Base-by-base conservation (phyloP, 2,113 vertebrate species). In the Procavia capensis region DNA sequence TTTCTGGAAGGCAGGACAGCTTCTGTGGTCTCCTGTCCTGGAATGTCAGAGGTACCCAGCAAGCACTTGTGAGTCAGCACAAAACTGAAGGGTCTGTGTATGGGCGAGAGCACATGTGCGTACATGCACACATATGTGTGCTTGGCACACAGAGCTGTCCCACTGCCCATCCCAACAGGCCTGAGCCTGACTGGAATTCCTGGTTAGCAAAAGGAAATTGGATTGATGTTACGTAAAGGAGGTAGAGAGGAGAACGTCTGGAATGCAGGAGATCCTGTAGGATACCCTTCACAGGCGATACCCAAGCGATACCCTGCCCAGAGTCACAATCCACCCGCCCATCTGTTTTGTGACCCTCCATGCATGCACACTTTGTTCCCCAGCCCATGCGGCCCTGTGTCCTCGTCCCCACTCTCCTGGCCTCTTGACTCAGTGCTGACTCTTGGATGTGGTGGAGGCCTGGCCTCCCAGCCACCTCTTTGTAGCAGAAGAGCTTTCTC, bases 361-460 rank as follows among this genome's bases (percentile, higher is more conserved):
- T 9, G 50, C 13, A 3, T 54, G 11, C 50, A 54, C 14, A 16
- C 50, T 54, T 54, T 54, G 13, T 54, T 54, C 14, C 80, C 7
- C 8, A 0, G 31, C 57, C 36, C 29, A 39, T 2, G 16, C 1
- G 1, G 20, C 61, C 39, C 47, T 9, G 2, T 31, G 10, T 17
- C 31, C 54, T 25, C 41, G 22, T 68, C 36, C 29, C 17, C 31
- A 2, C 0, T 61, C 16, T 63, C n/a, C 70, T 25, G 54, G 57
- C 61, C 63, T 83, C 45, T 70, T 75, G 29, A 43, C 34, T 47
- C 2, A 4, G 43, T 34, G 78, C 13, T 63, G 81, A 85, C 80
- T 47, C 3, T 17, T 16, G 27, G 19, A 25, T 79, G 50, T 79
- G 72, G 27, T 22, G 68, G 34, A 63, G 68, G 31, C 31, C 80